Percentiles rank a stretch among this genome's conserved stretches.
Evolutionary conservation across 2,113 vertebrate species (phyloP).

Genomic region (Pteronura brasiliensis): DNA sequence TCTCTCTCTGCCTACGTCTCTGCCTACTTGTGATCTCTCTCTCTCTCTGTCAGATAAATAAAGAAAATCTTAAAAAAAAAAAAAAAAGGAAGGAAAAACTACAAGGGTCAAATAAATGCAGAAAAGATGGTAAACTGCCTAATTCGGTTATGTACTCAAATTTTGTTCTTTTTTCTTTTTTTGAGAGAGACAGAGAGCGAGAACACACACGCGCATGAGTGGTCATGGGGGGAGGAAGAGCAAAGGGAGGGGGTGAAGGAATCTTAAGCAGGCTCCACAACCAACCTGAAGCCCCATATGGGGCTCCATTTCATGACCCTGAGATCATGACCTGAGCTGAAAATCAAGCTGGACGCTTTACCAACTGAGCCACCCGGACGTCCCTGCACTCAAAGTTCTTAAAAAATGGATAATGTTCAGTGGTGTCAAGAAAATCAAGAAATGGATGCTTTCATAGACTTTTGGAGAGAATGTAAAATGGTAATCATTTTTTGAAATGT

Average conservation of each 20-base stretch:
- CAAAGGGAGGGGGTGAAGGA: not conserved
- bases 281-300: not conserved
- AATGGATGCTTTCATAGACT: not conserved
- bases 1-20: too few relatives aligned
- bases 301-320: not conserved
- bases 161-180: not conserved
- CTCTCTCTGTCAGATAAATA: too few relatives aligned
- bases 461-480: not conserved
- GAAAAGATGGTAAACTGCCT: not conserved
- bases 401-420: not conserved
- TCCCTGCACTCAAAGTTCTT: not conserved
- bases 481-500: not conserved
- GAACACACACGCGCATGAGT: not conserved
- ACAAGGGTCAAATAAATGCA: not conserved
- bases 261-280: not conserved
- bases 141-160: not conserved
- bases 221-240: not conserved
- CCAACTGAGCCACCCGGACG: not conserved
- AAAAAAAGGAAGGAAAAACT: too few relatives aligned
- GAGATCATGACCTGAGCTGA: not conserved
- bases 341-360: not conserved
- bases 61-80: too few relatives aligned
- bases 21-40: too few relatives aligned
- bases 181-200: not conserved
- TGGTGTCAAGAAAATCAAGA: not conserved